Evolutionary conservation across 2,113 vertebrate species (phyloP).

Genomic region (Tringa solitaria): DNA sequence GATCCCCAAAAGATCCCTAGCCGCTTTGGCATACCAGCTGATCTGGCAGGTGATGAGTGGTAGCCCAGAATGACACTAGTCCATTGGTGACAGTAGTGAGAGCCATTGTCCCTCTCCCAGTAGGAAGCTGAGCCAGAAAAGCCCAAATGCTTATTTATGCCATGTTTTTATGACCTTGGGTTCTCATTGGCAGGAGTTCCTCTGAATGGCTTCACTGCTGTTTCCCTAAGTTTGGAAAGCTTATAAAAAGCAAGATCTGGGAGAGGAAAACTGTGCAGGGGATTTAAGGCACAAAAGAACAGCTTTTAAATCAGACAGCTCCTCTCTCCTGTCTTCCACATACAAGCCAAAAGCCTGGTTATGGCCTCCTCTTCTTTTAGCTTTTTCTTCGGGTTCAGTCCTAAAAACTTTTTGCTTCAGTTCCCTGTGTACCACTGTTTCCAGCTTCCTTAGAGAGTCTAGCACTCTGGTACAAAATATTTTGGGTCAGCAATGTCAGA

Average conservation of each 20-base stretch:
- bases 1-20: background rate
- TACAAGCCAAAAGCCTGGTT: background rate
- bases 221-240: background rate
- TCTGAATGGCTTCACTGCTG: background rate
- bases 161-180: background rate
- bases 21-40: background rate
- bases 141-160: background rate
- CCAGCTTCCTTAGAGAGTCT: background rate
- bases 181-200: background rate
- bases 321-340: background rate
- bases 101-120: background rate
- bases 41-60: background rate
- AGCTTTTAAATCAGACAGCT: background rate
- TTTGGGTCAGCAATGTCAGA: background rate
- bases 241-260: background rate
- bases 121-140: background rate
- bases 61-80: background rate
- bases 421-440: background rate
- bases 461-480: background rate
- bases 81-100: background rate
- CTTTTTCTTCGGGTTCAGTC: background rate
- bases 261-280: background rate
- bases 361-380: background rate
- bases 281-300: background rate
- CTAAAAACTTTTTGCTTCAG: background rate